phyloP scores from a whole-genome alignment of 2,797 vertebrate species.

The Brachyrhaphis roseni region DNA sequence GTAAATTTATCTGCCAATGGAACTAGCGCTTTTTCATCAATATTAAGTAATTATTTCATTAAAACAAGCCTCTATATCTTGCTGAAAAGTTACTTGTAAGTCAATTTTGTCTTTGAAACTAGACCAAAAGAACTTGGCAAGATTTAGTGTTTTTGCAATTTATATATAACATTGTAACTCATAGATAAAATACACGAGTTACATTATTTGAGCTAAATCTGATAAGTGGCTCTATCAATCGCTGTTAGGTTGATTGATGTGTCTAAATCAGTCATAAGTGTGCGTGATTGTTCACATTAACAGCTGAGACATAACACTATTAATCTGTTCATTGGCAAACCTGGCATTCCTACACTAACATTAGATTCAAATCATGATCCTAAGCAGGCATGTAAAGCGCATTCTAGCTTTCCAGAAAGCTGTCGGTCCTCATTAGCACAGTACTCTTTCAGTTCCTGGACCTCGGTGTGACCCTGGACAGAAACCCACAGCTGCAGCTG shows the following conservation, averaged over 20 bases:
- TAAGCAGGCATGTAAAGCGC: background rate
- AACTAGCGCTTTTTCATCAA: no score
- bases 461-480: background rate
- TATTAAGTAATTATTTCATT: no score
- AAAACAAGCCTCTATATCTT: no score
- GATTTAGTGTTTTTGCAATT: no score
- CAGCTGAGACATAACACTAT: constrained; percentile 1
- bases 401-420: background rate
- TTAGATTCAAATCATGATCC: background rate
- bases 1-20: no score
- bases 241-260: background rate
- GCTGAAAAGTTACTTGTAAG: no score
- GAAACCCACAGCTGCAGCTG: constrained; percentile 12
- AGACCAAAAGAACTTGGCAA: no score
- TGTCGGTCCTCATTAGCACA: background rate
- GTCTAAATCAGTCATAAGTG: background rate
- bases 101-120: no score
- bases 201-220: background rate
- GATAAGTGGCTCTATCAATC: background rate
- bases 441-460: background rate
- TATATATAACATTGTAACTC: no score
- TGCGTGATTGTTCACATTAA: background rate
- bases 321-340: background rate
- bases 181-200: no score
- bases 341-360: background rate